Base-by-base conservation (phyloP, 2,113 vertebrate species). In the Aldabrachelys gigantea region DNA sequence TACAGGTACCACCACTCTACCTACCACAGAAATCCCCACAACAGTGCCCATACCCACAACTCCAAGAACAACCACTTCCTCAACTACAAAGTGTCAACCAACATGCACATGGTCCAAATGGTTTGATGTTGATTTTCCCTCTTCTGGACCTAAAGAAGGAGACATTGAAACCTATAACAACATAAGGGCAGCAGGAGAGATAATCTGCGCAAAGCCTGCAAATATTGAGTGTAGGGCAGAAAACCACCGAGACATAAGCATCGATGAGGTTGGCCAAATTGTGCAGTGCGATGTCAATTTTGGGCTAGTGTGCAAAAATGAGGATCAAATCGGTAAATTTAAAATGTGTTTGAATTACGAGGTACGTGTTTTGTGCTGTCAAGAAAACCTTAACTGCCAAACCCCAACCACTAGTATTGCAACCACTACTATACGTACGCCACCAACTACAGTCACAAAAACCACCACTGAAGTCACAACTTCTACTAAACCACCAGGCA, bases 151-250 rank as follows among this genome's bases (percentile, higher is more conserved):
- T 1, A 54, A 90, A 0, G 95, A 96, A 2, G 97, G 97, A 44
- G 98, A 98, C 54, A 8, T 52, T 7, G 98, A 98, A 65, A 98
- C 98, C 22, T 97, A 97, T n/a, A 82, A 88, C 49, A 97, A 97
- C 86, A 98, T 98, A 83, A 7, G 80, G 3, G 94, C 89, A 7
- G 89, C 50, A 0, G 98, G 97, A 2, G 95, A 92, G 62, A 47
- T 4, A 1, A 6, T 98, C 80, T 98, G 98, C 29, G 56, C 0
- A 2, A 85, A 16, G 0, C 97, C 97, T 0, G 94, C 83, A 41
- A 9, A 94, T 49, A 97, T 98, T 84, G 76, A 98, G 87, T 98
- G 98, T 87, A 94, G 54, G 1, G 97, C 97, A 0, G 90, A 97
- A 93, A 82, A 49, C 35, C 90, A 92, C 47, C 97, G 93, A 0